Base-by-base conservation (phyloP, 2,797 vertebrate genomes). In the Alauda arvensis region DNA sequence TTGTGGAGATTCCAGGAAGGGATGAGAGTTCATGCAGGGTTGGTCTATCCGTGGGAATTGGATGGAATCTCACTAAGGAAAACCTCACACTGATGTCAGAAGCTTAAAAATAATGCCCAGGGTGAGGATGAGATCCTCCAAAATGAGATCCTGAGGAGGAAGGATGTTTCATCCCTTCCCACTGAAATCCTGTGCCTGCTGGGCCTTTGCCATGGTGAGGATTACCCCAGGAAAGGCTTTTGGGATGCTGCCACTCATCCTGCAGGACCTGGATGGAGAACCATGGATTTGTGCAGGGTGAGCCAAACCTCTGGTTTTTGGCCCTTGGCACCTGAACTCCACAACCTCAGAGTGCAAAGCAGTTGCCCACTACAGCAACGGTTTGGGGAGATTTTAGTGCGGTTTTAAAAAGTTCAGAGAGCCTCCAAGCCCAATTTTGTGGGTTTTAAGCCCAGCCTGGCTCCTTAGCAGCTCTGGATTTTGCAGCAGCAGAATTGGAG, bases 291-390 rank as follows among this genome's bases (percentile, higher is more conserved):
- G 46, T 31, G 31, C 15, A 51, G 12, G 14, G 4, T 14, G 42
- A 48, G 33, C 51, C 72, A 82, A 62, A 76, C 5, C 21, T 46
- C 25, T 49, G 21, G 1, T 5, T 61, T n/a, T 34, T 6, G 46
- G 66, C 18, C 11, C 61, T 26, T 37, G 43, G 18, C 14, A n/a
- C 10, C 71, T 25, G 19, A 78, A 37, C 14, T 61, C 10, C 18
- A n/a, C 43, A 51, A 5, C 21, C 17, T 43, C 0, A 0, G 17
- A n/a, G 9, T 5, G 24, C 20, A 59, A 48, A 67, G 48, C 6
- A 61, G 15, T 24, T 49, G 8, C 46, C 12, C 8, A 21, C 0
- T 1, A 34, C 40, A 62, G 1, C 6, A 42, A 55, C 1, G 0
- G 4, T 0, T 0, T 1, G 45, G 46, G 28, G 34, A 71, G 13